phyloP scores from a whole-genome alignment of 2,113 vertebrate species.

The Phaetusa simplex region DNA sequence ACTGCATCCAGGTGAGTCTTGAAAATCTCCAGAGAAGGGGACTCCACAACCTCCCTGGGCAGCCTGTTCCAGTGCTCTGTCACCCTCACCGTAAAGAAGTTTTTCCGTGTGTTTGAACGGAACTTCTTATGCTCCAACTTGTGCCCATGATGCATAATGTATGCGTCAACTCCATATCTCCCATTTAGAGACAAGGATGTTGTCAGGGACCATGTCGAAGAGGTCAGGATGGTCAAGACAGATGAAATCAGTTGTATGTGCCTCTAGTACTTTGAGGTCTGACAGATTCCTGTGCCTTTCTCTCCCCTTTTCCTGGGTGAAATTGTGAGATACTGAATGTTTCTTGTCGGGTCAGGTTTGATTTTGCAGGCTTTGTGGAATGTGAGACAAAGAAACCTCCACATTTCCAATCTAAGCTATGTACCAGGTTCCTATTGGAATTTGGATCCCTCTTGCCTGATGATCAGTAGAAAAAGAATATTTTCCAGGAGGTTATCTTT shows the following conservation, averaged over 20 bases:
- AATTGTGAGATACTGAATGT: neutral
- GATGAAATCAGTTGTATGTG: neutral
- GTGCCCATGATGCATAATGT: too few species aligned
- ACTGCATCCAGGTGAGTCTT: too few species aligned
- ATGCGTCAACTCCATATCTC: neutral
- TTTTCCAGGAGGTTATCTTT: neutral
- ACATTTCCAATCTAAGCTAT: neutral
- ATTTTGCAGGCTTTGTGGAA: neutral
- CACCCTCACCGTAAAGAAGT: too few species aligned
- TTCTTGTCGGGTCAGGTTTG: neutral
- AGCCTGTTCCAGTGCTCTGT: too few species aligned
- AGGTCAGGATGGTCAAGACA: neutral
- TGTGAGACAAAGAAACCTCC: neutral
- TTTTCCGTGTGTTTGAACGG: too few species aligned
- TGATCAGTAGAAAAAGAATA: neutral
- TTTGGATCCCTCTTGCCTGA: neutral
- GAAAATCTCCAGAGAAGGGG: too few species aligned
- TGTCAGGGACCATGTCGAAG: neutral
- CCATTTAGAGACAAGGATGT: neutral
- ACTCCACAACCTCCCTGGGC: too few species aligned
- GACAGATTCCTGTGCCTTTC: neutral
- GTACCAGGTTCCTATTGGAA: neutral
- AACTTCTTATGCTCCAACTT: too few species aligned
- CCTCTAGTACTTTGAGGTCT: accelerated
- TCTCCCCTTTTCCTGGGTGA: neutral